phyloP scores from a whole-genome alignment of 2,113 vertebrate genomes.

The Sigmodon hispidus region DNA sequence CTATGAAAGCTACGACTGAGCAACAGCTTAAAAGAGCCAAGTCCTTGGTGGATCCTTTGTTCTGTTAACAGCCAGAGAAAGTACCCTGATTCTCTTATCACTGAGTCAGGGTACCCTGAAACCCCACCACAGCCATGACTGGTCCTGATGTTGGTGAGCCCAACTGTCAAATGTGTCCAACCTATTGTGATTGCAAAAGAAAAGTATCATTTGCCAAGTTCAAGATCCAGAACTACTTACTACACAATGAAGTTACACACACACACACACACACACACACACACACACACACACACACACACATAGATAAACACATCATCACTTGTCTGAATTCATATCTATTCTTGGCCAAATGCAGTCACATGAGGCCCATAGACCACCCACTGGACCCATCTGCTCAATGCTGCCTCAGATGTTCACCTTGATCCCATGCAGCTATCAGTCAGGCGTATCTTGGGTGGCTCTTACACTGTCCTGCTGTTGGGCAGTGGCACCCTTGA shows the following conservation, averaged over 20 bases:
- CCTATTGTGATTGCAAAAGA: neutral
- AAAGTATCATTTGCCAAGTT: neutral
- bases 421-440: neutral
- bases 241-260: neutral
- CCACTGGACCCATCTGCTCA: neutral
- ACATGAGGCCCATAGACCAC: neutral
- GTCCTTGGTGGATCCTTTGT: neutral
- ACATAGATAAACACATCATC: neutral
- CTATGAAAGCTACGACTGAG: neutral
- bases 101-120: neutral
- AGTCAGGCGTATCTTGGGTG: neutral
- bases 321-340: neutral
- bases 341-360: neutral
- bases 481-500: neutral
- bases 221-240: neutral
- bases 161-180: too few species aligned
- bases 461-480: neutral
- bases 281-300: neutral
- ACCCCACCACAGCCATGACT: too few species aligned
- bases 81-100: neutral
- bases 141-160: neutral
- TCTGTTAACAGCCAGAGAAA: neutral
- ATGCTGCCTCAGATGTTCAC: neutral
- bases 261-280: neutral
- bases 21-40: neutral